A percentile compares a stretch with the other conserved stretches of the same genome.
Conservation (phyloP, 2,113 vertebrate genomes). For the Phyllostomus discolor region DNA sequence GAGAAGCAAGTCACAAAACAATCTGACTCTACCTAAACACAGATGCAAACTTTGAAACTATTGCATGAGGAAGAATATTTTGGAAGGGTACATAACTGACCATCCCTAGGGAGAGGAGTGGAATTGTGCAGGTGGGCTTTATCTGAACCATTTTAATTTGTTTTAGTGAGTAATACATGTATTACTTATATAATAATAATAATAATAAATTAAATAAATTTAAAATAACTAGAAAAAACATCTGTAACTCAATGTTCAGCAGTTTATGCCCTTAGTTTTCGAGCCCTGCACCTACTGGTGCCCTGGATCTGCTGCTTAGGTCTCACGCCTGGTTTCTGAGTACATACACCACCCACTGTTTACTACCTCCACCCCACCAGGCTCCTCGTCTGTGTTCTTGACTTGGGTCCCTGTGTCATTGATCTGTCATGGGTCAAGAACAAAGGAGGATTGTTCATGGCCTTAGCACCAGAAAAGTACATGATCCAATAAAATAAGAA, state of each 20-base stretch:
- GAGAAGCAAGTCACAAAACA: background rate
- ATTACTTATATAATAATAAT: background rate
- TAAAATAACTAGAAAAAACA: background rate
- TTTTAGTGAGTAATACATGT: background rate
- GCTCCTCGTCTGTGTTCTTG: background rate
- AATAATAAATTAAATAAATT: background rate
- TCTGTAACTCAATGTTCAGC: background rate
- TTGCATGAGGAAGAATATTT: background rate
- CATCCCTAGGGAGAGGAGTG: background rate
- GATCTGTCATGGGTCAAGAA: background rate
- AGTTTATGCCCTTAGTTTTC: background rate
- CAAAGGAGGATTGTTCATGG: background rate
- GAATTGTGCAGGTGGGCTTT: background rate
- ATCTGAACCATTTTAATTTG: background rate
- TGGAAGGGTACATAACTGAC: background rate
- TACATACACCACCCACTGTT: rapidly evolving
- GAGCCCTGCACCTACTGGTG: background rate
- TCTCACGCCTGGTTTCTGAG: background rate
- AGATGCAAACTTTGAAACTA: background rate
- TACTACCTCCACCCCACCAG: background rate
- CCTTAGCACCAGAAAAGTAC: background rate
- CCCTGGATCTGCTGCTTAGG: background rate
- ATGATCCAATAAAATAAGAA: background rate
- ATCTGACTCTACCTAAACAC: background rate
- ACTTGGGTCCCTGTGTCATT: background rate